Base-by-base conservation (phyloP, 1,140 invertebrate species). In the Leptopilina clavipes region DNA sequence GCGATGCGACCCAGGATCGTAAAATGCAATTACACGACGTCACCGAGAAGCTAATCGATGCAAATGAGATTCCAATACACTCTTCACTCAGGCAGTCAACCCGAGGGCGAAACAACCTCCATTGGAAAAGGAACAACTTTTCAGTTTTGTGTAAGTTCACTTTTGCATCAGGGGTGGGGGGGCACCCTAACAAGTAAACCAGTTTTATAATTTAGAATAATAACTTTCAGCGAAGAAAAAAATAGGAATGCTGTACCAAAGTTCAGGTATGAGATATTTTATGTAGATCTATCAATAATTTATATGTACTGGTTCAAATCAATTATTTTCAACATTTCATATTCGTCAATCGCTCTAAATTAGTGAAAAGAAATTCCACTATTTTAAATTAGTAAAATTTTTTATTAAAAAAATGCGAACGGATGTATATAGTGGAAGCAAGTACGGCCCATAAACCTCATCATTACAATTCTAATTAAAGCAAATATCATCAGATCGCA, bases 401-500 rank as follows among this genome's bases (percentile, higher is more conserved):
- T n/a, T n/a, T n/a, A n/a, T n/a, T 52, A 52, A 52, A 52, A 52
- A 52, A n/a, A n/a, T n/a, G n/a, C n/a, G 48, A 52, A 52, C 48
- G 48, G 48, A 52, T 52, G 48, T 52, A n/a, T 52, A 52, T 17
- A 52, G 48, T 52, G 48, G 70, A 56, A 72, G 71, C 25, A 25
- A 77, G 52, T 74, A 83, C 79, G 82, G 78, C 72, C 81, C 82
- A 79, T 83, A 80, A 83, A 83, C 71, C 76, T 54, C 78, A 70
- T 79, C 82, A 79, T 87, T 84, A 82, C 79, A 71, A 82, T 83
- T 85, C 83, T 87, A 89, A 89, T 89, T 89, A 89, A 86, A 85
- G 85, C 81, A 76, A 84, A 86, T 81, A 84, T 76, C 72, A 70
- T 77, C 76, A 75, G 79, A 75, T 79, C 75, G 76, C 72, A 74